Base-by-base conservation (phyloP, 2,797 vertebrate genomes). In the Coendou prehensilis region DNA sequence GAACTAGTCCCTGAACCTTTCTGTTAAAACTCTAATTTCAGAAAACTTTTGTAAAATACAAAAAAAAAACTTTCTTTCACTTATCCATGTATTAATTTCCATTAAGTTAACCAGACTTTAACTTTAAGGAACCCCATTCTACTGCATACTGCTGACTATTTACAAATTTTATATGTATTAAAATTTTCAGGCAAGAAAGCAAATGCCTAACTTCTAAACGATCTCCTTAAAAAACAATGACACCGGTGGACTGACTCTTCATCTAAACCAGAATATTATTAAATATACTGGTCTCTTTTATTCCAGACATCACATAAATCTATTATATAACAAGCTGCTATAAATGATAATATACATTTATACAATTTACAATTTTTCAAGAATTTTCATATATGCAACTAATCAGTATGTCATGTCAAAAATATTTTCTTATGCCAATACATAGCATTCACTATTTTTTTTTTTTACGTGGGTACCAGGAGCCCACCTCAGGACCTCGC, bases 71-170 rank as follows among this genome's bases (percentile, higher is more conserved):
- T 14, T 95, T 79, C 47, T 91, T 94, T 96, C 96, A 95, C 52
- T 67, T 79, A 81, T 22, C 85, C 81, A 96, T 71, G 52, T 61
- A 81, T 85, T 94, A 96, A 97, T 91, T 97, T 91, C 93, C 76
- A 90, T 73, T 14, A 94, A 89, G n/a, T 95, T 89, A 97, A 95
- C 97, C 95, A 97, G 93, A 95, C 89, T 67, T 10, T 93, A 57
- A 41, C 61, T 76, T 78, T 96, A 80, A 75, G 1, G 30, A 96
- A 81, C 26, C 89, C 91, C 76, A 83, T 54, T 41, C 67, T 92
- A 94, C 2, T 56, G 33, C 59, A 87, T 17, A 78, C 18, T n/a
- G 78, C 30, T 82, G 85, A 95, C 50, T 61, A 80, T 30, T 45
- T 91, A 95, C 83, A 87, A 82, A 92, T 41, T 92, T 50, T 64